Evolutionary conservation across 2,113 vertebrate species (phyloP), one percentile per base, ranked within the genome.

Genomic region (Kobus ellipsiprymnus): DNA sequence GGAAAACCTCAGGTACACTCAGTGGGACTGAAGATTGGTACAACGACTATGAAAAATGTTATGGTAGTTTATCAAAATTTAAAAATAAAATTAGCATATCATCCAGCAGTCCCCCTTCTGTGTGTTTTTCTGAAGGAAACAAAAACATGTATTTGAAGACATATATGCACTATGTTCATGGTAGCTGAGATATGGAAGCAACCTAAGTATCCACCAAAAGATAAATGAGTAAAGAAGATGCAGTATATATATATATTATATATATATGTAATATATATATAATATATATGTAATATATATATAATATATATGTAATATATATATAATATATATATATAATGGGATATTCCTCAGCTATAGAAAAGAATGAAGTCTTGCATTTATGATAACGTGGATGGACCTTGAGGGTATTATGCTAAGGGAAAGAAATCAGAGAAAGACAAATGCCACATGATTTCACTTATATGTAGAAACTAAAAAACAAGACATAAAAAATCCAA

Each of bases 221-320:
- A 77, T 46, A 27, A 27, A 14, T 77, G 71, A 44, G 40, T 46
- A 44, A 44, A 44, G 71, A 77, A 25, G 36, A 27, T 14, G 10
- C 0, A 0, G 71, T 25, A 6, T 21, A 10, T n/a, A 21, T 40
- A 21, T 71, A 21, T 60, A 1, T 36, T 14, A 6, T 14, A 67
- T 21, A 36, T 19, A 23, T 36, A 36, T 36, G 36, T 36, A 36
- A 36, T 36, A 36, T 36, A 36, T 36, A 36, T 36, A 36, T 36
- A 36, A 36, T 36, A 36, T 36, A 36, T 36, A 36, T 36, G 36
- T 36, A 36, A 36, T 36, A 36, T 36, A 36, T 36, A 36, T 36
- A 36, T 36, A 36, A 36, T 36, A 36, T 36, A 36, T 36, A 36
- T 36, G 36, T 36, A 36, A 36, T 36, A 36, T 36, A 36, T 36